A percentile compares a stretch with the other conserved stretches of the same genome.
These are phyloP conservation scores for Emydocephalus ijimae DNA, from an alignment of 2,113 vertebrate species.

Conservation along the genomic window DNA sequence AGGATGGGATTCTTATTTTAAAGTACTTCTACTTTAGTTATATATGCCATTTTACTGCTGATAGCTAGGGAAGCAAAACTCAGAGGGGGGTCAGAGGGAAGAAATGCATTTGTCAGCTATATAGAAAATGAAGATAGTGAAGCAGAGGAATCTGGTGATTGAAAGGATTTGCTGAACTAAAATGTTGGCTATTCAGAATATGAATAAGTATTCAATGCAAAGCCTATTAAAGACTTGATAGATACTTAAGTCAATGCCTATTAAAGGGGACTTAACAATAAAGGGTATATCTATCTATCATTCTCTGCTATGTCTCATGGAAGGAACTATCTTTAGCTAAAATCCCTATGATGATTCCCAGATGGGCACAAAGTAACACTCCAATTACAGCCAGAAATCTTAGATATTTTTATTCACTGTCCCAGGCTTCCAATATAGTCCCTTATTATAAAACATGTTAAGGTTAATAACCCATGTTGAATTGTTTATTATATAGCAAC, in stretches of 20 bases:
- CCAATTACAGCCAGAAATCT: background rate
- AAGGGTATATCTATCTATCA: background rate
- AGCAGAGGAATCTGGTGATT: background rate
- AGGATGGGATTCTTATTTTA: background rate
- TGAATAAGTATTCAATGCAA: background rate
- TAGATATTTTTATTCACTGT: background rate
- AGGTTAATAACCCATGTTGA: background rate
- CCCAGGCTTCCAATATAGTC: background rate
- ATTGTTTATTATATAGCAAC: background rate
- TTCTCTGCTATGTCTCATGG: background rate
- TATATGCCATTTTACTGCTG: background rate
- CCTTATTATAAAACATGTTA: background rate
- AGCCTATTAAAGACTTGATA: background rate
- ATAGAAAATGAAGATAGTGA: background rate
- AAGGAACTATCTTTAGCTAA: background rate
- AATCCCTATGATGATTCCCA: background rate
- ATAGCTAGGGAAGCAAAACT: fast-evolving
- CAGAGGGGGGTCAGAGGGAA: background rate
- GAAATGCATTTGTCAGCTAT: background rate
- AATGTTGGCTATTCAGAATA: background rate
- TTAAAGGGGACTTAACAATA: background rate
- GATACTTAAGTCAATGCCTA: background rate
- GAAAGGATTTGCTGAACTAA: slow-evolving; percentile 4
- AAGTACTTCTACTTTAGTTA: background rate
- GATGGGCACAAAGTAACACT: background rate